phyloP scores from a whole-genome alignment of 1,140 invertebrate species.

The Chironomus tepperi region DNA sequence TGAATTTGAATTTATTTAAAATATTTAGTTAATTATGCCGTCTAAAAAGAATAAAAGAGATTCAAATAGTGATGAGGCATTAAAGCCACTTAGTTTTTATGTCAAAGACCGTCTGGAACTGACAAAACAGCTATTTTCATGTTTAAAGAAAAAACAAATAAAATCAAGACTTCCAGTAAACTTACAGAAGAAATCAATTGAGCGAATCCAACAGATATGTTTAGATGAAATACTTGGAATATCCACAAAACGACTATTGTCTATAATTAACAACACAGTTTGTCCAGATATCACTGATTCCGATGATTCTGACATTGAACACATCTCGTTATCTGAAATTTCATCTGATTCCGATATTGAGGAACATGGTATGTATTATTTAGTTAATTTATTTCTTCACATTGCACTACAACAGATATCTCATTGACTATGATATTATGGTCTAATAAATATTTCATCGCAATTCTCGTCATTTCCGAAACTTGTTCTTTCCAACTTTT shows the following conservation, averaged over 20 bases:
- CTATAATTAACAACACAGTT: slow-evolving; percentile 45
- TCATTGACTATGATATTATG: too few relatives aligned
- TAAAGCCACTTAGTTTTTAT: slow-evolving; percentile 44
- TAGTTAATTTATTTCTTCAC: too few relatives aligned
- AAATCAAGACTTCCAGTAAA: slow-evolving; percentile 50
- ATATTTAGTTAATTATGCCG: neutral
- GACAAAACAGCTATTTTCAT: slow-evolving; percentile 53
- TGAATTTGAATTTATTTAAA: neutral
- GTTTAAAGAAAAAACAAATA: slow-evolving; percentile 51
- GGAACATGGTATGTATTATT: neutral
- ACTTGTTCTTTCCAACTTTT: slow-evolving; percentile 28
- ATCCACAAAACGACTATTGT: slow-evolving; percentile 47
- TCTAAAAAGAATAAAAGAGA: slow-evolving; percentile 21
- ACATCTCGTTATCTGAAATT: slow-evolving; percentile 51
- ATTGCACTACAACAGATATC: too few relatives aligned
- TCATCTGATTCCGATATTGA: slow-evolving; percentile 40
- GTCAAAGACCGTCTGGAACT: slow-evolving; percentile 52
- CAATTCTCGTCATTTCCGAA: slow-evolving; percentile 29
- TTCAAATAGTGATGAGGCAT: neutral
- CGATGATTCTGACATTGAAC: slow-evolving; percentile 44
- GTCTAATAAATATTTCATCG: slow-evolving; percentile 10
- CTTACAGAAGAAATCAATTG: slow-evolving; percentile 36
- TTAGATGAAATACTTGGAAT: slow-evolving; percentile 48
- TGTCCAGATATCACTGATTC: slow-evolving; percentile 48
- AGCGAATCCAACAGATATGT: neutral